Evolutionary conservation across 2,113 vertebrate genomes (phyloP), one percentile per base, ranked within the genome.

Genomic region (Bubo bubo): DNA sequence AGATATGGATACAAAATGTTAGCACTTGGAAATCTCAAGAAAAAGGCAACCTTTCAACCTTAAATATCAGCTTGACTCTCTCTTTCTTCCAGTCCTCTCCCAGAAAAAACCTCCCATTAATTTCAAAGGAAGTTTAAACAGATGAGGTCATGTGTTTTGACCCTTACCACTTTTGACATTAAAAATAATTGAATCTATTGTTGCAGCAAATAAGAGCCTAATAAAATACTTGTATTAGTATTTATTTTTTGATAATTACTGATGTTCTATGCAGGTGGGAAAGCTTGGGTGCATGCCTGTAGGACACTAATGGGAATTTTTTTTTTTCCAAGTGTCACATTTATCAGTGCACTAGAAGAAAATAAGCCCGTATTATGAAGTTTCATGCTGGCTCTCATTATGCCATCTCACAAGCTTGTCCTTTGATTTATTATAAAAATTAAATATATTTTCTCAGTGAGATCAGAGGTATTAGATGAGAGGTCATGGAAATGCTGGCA

Each of bases 301-400:
- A 91, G 91, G 82, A 95, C 73, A 87, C 47, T 94, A 95, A 93
- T 85, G 39, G 86, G 52, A 93, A 53, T 64, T 16, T 39, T 55
- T 90, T 90, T 86, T 94, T 39, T 26, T 4, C 80, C 56, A 79
- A 91, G 86, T 2, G 8, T 68, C 92, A 79, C 79, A 90, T 95
- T 95, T 94, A 87, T 93, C 82, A 95, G 87, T 37, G 63, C 79
- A 85, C 62, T 62, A 88, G 68, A 92, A 90, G 76, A 77, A 95
- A 95, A 96, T 67, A 88, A 97, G 52, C 37, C 59, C 74, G n/a
- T 68, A 86, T 86, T 91, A 95, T 8, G 30, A 94, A 95, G 76
- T 68, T 93, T 95, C 87, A 93, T 43, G 94, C 94, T 96, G 95
- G 80, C 66, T 96, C 82, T 97, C 92, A 89, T 96, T 96, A 96